Evolutionary conservation across 2,113 vertebrate genomes (phyloP).

Genomic region (Thinocorus orbignyianus): DNA sequence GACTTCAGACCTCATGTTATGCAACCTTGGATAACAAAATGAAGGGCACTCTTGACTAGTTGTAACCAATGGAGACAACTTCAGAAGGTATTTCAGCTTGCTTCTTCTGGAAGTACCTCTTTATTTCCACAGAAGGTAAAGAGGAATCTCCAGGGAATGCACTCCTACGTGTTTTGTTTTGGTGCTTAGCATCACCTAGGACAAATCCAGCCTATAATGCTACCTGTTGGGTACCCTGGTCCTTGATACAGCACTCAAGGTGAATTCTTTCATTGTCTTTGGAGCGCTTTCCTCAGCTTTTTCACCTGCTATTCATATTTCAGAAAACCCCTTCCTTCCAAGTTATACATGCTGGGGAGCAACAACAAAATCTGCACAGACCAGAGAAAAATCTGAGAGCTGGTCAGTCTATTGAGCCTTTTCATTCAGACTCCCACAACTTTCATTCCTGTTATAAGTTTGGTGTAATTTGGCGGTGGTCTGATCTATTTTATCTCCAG

Average conservation of each 20-base stretch:
- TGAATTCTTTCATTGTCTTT: not conserved
- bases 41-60: not conserved
- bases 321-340: not conserved
- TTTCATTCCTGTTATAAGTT: not conserved
- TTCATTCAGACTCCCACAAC: not conserved
- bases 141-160: not conserved
- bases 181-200: not conserved
- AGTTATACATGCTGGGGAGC: not conserved
- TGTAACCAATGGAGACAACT: not conserved
- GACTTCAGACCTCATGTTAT: not conserved
- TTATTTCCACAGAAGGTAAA: not conserved
- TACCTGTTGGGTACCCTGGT: not conserved
- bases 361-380: not conserved
- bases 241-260: accelerated
- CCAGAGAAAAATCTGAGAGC: not conserved
- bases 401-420: not conserved
- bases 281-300: not conserved
- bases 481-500: not conserved
- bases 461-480: not conserved
- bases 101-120: not conserved
- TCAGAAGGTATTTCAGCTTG: not conserved
- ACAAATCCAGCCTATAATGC: not conserved
- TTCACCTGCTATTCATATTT: not conserved
- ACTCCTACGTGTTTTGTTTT: not conserved
- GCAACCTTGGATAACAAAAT: not conserved